Evolutionary conservation across 1,140 invertebrate species (phyloP).

Genomic region (Batillaria attramentaria): DNA sequence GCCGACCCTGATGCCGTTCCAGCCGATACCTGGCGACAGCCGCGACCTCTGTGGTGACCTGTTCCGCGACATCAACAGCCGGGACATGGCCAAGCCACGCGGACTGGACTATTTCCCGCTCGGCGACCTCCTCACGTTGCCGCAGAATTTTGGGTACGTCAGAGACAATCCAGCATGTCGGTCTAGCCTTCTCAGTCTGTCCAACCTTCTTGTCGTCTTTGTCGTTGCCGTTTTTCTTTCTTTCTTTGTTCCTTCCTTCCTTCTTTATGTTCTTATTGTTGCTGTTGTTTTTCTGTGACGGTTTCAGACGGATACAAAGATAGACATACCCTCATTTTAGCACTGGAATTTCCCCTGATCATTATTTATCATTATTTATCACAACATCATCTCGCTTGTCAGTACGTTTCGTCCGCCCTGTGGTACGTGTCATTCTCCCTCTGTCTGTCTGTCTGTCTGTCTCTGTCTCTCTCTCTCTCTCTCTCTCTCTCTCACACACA

Average conservation of each 20-base stretch:
- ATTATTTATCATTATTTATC: no score
- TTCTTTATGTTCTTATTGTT: neutral
- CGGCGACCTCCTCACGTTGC: conserved; percentile 91
- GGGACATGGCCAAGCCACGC: conserved; percentile 83
- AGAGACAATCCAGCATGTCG: neutral
- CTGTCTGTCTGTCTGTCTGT: neutral
- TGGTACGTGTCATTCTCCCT: no score
- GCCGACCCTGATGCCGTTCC: conserved; percentile 85
- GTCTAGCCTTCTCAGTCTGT: neutral
- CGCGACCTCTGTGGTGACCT: conserved; percentile 87
- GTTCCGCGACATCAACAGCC: conserved; percentile 82
- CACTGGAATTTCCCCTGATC: no score
- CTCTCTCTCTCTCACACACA: no score
- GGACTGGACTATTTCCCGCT: conserved; percentile 87
- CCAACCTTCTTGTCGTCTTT: neutral
- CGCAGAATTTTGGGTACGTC: conserved; percentile 93
- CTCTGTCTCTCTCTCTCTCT: neutral
- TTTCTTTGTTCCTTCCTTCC: neutral
- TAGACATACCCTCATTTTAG: no score
- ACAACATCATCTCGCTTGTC: no score
- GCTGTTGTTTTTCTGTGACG: neutral
- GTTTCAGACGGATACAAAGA: no score
- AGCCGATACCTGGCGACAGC: conserved; percentile 83
- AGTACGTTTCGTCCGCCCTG: no score
- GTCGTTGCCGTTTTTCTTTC: neutral